phyloP scores from a whole-genome alignment of 2,797 vertebrate species.

The Lates japonicus region DNA sequence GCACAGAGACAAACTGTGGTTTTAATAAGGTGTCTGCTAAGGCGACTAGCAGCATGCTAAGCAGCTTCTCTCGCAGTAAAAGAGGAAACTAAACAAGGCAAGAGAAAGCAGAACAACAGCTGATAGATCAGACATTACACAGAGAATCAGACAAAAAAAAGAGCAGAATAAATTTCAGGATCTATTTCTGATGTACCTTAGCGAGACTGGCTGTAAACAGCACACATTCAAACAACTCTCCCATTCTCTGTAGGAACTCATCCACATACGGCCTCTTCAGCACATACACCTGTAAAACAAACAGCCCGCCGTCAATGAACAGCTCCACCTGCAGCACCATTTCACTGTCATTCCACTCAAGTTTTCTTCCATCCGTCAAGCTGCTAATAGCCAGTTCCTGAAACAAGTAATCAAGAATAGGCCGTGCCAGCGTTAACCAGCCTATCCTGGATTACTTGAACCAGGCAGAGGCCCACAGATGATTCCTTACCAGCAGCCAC shows the following conservation, averaged over 20 bases:
- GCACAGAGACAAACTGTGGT: constrained; percentile 9
- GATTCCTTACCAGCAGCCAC: constrained; percentile 37
- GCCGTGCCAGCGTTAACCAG: constrained; percentile 92
- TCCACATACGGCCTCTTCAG: constrained; percentile 94
- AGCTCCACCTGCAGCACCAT: fast-evolving
- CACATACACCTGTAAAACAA: constrained; percentile 89
- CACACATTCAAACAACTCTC: constrained; percentile 93
- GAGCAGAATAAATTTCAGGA: constrained; percentile 35
- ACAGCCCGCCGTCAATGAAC: constrained; percentile 3
- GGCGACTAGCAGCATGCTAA: constrained; percentile 14
- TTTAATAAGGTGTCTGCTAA: constrained; percentile 8
- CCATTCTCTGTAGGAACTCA: constrained; percentile 93
- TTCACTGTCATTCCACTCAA: neutral
- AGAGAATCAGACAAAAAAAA: constrained; percentile 17
- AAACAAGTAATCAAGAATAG: constrained; percentile 99
- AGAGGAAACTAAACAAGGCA: constrained; percentile 28
- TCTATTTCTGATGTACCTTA: constrained; percentile 85
- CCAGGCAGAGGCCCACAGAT: constrained; percentile 87
- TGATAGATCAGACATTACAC: constrained; percentile 39
- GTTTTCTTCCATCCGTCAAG: constrained; percentile 32
- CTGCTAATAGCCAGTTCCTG: constrained; percentile 88
- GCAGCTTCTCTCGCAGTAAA: constrained; percentile 27
- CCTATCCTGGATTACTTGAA: constrained; percentile 99
- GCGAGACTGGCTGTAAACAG: constrained; percentile 94
- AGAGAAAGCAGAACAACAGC: constrained; percentile 49